Conservation (phyloP, 2,797 vertebrate species). For the Dryobates pubescens region DNA sequence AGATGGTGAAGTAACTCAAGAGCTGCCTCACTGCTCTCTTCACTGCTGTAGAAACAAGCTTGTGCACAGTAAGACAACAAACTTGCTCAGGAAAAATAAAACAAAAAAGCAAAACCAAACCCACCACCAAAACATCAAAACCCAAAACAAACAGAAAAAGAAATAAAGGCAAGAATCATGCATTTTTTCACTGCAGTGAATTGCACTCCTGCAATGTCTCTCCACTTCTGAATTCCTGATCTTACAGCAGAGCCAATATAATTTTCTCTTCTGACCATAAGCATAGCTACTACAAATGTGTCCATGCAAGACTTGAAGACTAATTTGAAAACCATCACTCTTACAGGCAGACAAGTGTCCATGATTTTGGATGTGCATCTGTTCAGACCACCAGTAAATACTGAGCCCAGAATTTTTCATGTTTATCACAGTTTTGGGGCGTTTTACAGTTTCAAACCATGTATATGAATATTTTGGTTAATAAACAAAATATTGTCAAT, state of each 20-base stretch:
- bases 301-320: background rate
- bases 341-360: background rate
- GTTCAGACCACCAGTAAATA: background rate
- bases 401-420: background rate
- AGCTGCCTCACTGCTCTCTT: background rate
- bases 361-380: background rate
- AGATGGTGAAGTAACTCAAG: background rate
- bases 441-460: background rate
- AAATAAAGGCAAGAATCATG: background rate
- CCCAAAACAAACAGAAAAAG: background rate
- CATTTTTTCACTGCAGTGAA: background rate
- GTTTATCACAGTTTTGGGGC: background rate
- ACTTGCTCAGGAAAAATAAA: background rate
- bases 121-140: background rate
- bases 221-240: background rate
- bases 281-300: background rate
- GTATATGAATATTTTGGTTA: background rate
- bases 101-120: background rate
- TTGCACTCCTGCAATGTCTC: background rate
- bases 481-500: background rate
- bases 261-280: background rate
- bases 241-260: background rate
- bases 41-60: background rate
- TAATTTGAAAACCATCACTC: background rate
- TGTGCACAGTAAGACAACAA: background rate